Base-by-base conservation (phyloP, 2,797 vertebrate genomes). In the Phylloscopus collybita region DNA sequence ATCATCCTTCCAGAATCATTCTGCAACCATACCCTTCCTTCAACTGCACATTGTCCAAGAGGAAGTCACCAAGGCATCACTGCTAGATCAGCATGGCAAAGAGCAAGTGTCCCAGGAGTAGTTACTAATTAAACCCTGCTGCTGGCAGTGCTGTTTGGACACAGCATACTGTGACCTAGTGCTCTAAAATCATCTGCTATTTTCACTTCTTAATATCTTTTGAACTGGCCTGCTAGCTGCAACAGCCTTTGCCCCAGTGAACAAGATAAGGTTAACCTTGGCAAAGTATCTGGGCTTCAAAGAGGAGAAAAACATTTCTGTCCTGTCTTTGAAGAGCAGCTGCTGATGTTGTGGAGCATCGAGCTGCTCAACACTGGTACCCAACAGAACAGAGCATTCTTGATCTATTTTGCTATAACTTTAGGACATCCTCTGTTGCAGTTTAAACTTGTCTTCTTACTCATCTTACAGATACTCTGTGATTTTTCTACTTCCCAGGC, bases 131-230 rank as follows among this genome's bases (percentile, higher is more conserved):
- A 66, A 92, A 49, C 16, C 8, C 75, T 50, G 44, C 56, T 81
- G 53, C 81, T 70, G 83, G 70, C 21, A 44, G 50, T 12, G 64
- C 80, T 93, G 69, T 61, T 86, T 32, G 38, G 64, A 72, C 73
- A 90, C 50, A 16, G 78, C 12, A 74, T 11, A 66, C 30, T 0
- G 0, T 86, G 84, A 80, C 91, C 93, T 53, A 92, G 62, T 90
- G 73, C 90, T 90, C 69, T 49, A 80, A 82, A 95, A 80, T 40
- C 76, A 90, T 16, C 56, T 81, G 82, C 32, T 91, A 27, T 90
- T 94, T 71, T 91, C 88, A 90, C n/a, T 94, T 86, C 79, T 64
- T 7, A 7, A 47, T 57, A 62, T 21, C 42, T 76, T 84, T 1
- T 36, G 51, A 71, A 32, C 15, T 16, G 66, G 51, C 60, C 82